Evolutionary conservation across 2,113 vertebrate genomes (phyloP).

Genomic region (Otolemur garnettii): DNA sequence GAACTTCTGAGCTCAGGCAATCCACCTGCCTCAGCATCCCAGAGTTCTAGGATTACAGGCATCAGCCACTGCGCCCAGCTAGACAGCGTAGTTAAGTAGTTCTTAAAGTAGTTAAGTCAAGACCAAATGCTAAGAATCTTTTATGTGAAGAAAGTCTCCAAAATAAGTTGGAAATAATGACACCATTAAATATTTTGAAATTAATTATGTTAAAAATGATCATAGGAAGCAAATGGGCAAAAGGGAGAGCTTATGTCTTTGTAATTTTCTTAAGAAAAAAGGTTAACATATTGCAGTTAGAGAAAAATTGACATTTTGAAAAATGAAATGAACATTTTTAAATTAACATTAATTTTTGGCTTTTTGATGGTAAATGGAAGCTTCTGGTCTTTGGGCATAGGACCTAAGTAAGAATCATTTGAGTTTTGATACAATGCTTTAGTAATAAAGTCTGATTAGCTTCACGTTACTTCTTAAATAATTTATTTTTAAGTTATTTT

Average conservation of each 20-base stretch:
- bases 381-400: neutral
- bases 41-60: too few species aligned
- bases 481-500: constrained; percentile 20
- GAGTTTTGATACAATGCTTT: neutral
- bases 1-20: too few species aligned
- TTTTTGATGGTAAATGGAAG: constrained; percentile 18
- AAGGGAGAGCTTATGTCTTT: neutral
- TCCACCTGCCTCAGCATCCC: too few species aligned
- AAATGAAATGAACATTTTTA: constrained; percentile 30
- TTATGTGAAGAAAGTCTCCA: neutral
- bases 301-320: neutral
- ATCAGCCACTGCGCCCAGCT: too few species aligned
- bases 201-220: neutral
- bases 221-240: neutral
- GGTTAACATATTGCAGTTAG: neutral
- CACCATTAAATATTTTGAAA: neutral
- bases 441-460: constrained; percentile 23
- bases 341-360: neutral
- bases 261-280: neutral
- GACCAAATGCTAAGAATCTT: neutral
- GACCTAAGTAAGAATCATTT: neutral
- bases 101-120: neutral
- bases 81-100: too few species aligned
- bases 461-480: neutral
- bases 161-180: neutral